Base-by-base conservation (phyloP, 2,888 invertebrate species). In the Drosophila buzzatii region DNA sequence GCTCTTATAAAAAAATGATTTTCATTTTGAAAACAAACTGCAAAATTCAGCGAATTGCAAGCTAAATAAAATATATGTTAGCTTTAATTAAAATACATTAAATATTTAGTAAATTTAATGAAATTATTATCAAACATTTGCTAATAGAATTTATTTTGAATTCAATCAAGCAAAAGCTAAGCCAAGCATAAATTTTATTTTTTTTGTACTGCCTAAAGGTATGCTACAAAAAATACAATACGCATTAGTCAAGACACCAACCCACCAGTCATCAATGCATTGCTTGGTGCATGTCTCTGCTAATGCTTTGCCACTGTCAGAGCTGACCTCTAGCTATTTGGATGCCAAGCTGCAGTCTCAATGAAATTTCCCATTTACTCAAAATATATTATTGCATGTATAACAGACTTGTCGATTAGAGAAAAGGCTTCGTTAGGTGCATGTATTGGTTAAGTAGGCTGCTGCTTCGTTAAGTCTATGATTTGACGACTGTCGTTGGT, bases 161-260 rank as follows among this genome's bases (percentile, higher is more conserved):
- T 33, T 10, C 0, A 10, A 42, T 42, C 2, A 18, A 42, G 20
- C 18, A 18, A 20, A 42, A 14, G 23, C 0, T 23, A 23, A 23
- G 23, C 23, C 3, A 23, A 23, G 23, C 23, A 4, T 23, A 23
- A 23, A 23, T 23, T 23, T 0, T 23, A 27, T 47, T 7, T 2
- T n/a, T 31, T 31, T 4, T 5, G n/a, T 2, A 5, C 1, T 20
- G 62, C 76, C 76, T 33, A 51, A 67, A 47, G 64, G 49, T 57
- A 37, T 64, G 67, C 76, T 61, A 63, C 45, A 61, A 7, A 41
- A 18, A 35, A 0, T 45, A 5, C 1, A 18, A 3, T 2, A 0
- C 2, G 1, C 14, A 6, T 9, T 37, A 47, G 27, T 31, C 2
- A 0, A 20, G 52, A 52, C 58, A 23, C 10, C 18, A 33, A 16